Base-by-base conservation (phyloP, 2,113 vertebrate genomes). In the Onychorhynchus coronatus region DNA sequence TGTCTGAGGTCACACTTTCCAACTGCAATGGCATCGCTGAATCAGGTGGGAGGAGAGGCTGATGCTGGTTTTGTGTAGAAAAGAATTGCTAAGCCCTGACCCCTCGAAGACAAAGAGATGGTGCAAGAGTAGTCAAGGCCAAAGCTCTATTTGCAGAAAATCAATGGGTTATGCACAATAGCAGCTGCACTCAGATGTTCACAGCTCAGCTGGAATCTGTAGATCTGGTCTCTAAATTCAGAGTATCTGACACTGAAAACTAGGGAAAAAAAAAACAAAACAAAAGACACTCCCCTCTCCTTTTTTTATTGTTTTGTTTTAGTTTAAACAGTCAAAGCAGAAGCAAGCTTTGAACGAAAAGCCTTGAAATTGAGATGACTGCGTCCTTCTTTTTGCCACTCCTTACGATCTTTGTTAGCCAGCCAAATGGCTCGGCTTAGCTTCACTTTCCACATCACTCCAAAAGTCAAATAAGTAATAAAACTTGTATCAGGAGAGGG, bases 341-440 rank as follows among this genome's bases (percentile, higher is more conserved):
- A 93, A 89, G 31, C 20, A 84, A 68, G 70, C 67, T 96, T 85
- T 88, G 59, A 96, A 83, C 14, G 46, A 41, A 15, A 77, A 71
- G 63, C 74, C 68, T 67, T 81, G 75, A 86, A 94, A 92, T 18
- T 22, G 37, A 86, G 79, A 89, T 42, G 30, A 82, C 72, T 85
- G 44, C 47, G 58, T 35, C 82, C 58, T 84, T 93, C 68, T 73
- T 63, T 92, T 67, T 89, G 56, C 92, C 68, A 20, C 70, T 96
- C 91, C 88, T 88, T 74, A 85, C 49, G 68, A 37, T 76, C 83
- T 56, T 77, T 78, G 95, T 78, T 79, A 95, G 70, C 33, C 68
- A 96, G 86, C 66, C 85, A 96, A 90, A 82, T 61, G 47, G 92
- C 85, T 77, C 96, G 73, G 95, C 61, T 82, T 81, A 80, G 88